Base-by-base conservation (phyloP, 2,113 vertebrate species). In the Nothocercus julius region DNA sequence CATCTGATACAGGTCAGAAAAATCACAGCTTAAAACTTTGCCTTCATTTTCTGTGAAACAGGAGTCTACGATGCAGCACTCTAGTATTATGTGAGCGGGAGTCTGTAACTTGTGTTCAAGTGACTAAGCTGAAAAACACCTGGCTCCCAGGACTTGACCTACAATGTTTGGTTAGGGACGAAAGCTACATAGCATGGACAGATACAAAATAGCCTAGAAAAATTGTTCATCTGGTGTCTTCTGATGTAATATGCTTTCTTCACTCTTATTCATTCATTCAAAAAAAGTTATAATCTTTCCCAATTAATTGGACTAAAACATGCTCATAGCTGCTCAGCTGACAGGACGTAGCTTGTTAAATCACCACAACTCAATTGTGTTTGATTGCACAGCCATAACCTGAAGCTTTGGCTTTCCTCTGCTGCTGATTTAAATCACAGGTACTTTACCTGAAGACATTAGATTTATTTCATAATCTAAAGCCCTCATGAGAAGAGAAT, bases 311-410 rank as follows among this genome's bases (percentile, higher is more conserved):
- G 40, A 61, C 49, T 64, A 74, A 66, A 87, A 95, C 82, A 82
- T 62, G 34, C 32, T 88, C 61, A 51, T 67, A 84, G 77, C 64
- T 90, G 72, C 81, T 92, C 76, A 88, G 68, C 80, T 94, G 95
- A 92, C 83, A 88, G 45, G 42, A 95, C 76, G 24, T 32, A 68
- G 68, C 92, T 96, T 95, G 92, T 93, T 94, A 83, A 90, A 82
- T 88, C 85, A 42, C 85, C 51, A 36, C 76, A 93, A 92, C 93
- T 95, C 92, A 86, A 70, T 94, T 94, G 80, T 83, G 36, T 92
- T 96, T 94, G 92, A 95, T 84, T 7, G 7, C 38, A 42, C 47
- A 78, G 34, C 76, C 88, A 25, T 78, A 94, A 94, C 45, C 59
- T 93, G 85, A 94, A 91, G 66, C 38, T 96, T 92, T 90, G 56